Base-by-base conservation (phyloP, 2,113 vertebrate species). In the Heptranchias perlo region DNA sequence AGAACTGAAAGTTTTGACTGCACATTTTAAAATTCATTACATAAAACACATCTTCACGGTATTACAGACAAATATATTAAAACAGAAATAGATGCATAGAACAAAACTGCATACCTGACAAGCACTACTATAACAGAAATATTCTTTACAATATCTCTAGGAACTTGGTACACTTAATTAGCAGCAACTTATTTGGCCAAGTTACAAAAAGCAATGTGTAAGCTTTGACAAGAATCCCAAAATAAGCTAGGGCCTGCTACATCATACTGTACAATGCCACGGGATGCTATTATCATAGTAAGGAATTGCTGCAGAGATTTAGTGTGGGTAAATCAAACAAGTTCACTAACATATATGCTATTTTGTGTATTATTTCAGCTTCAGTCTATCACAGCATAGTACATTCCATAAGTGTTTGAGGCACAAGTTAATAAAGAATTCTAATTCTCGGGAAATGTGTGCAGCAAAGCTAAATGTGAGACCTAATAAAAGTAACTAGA, bases 391-490 rank as follows among this genome's bases (percentile, higher is more conserved):
- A 52, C 44, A 52, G 64, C 65, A 52, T 31, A 4, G 44, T 95
- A 95, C 94, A 95, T 95, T 95, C 52, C 94, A 95, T 25, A 69
- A 95, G 64, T 52, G 58, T 92, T 95, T 52, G 39, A 95, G 94
- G 94, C 94, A 95, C 94, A 31, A 58, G 87, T 73, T 95, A 95
- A 69, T 52, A 95, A 31, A 7, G 47, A 49, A 52, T 35, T 8
- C 10, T 16, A 69, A 52, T 67, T 52, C 47, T 31, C 64, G 52
- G 65, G 64, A 95, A 73, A 49, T 49, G 94, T 28, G 23, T 94
- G 92, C 16, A 35, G 28, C 62, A 69, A 25, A 69, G 64, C 39
- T 31, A 25, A n/a, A 67, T 67, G 25, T 31, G 47, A 58, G 31
- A 91, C 25, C 16, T 35, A 91, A 91, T 47, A 95, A 69, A 69